A percentile compares a stretch with the other conserved stretches of the same genome.
Conservation (phyloP, 2,113 vertebrate genomes). For the Megaceryle maxima region DNA sequence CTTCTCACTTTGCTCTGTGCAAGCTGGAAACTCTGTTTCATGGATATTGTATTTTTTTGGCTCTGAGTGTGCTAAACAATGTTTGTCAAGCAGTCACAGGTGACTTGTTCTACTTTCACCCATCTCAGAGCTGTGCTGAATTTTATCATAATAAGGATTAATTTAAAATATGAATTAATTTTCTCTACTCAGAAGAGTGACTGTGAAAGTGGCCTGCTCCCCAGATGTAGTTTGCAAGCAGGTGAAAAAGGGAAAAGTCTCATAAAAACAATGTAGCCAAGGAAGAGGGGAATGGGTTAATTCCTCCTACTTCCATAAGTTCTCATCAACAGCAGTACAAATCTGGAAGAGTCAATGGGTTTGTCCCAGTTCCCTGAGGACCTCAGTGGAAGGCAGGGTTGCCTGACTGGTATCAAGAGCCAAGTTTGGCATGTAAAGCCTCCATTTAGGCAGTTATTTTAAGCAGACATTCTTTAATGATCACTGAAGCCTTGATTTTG, state of each 20-base stretch:
- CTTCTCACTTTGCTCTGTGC: not conserved
- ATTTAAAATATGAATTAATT: not conserved
- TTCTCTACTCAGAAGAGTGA: not conserved
- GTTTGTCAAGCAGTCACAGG: not conserved
- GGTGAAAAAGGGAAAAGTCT: not conserved
- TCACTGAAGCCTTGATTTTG: not conserved
- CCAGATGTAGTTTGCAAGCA: not conserved
- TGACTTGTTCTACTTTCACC: not conserved
- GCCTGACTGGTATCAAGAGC: not conserved
- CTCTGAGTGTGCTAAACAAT: not conserved
- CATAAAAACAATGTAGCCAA: not conserved
- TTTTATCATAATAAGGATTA: not conserved
- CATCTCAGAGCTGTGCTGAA: not conserved
- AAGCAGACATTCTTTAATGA: not conserved
- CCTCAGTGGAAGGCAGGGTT: not conserved
- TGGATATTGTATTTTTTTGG: not conserved
- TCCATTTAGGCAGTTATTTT: not conserved
- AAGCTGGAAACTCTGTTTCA: not conserved
- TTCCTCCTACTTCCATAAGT: not conserved
- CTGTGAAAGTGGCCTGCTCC: not conserved
- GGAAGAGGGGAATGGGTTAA: not conserved
- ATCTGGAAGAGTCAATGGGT: not conserved
- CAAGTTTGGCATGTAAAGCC: not conserved
- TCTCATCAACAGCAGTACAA: not conserved
- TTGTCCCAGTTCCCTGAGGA: not conserved